phyloP scores from a whole-genome alignment of 2,113 vertebrate genomes.

The Anoura caudifer region DNA sequence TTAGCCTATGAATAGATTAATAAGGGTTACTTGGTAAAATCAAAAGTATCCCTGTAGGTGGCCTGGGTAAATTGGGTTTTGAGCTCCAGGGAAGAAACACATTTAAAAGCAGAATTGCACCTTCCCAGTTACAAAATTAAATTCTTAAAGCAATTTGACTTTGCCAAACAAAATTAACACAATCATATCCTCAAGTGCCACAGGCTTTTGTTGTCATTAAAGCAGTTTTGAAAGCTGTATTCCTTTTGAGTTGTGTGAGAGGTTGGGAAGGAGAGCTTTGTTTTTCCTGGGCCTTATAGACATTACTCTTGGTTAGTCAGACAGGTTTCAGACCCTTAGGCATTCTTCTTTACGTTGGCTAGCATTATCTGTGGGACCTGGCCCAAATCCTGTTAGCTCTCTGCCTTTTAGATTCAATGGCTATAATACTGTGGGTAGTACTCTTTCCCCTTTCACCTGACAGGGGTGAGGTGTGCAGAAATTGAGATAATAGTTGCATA shows the following conservation, averaged over 20 bases:
- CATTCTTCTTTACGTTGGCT: constrained; percentile 7
- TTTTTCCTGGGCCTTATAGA: background rate
- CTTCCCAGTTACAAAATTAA: constrained; percentile 48
- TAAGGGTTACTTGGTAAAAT: constrained; percentile 37
- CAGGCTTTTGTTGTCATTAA: constrained; percentile 40
- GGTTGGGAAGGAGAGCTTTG: constrained; percentile 7
- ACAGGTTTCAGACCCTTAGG: constrained; percentile 8
- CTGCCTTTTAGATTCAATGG: constrained; percentile 36
- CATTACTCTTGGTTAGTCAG: background rate
- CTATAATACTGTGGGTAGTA: constrained; percentile 37
- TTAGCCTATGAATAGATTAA: constrained; percentile 18
- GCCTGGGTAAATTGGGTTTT: constrained; percentile 62
- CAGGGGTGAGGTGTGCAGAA: constrained; percentile 38
- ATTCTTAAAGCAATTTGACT: constrained; percentile 53
- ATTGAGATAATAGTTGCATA: constrained; percentile 51
- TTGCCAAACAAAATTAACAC: constrained; percentile 53
- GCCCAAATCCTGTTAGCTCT: background rate
- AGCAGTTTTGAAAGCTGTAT: constrained; percentile 27
- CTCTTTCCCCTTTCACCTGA: constrained; percentile 12
- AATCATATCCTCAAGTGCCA: constrained; percentile 26
- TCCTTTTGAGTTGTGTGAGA: background rate
- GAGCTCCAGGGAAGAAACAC: constrained; percentile 55
- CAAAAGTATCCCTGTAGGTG: constrained; percentile 27
- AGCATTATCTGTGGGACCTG: constrained; percentile 15
- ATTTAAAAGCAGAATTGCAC: constrained; percentile 56